phyloP scores from a whole-genome alignment of 1,140 invertebrate species.

The Drosophila ironensis region DNA sequence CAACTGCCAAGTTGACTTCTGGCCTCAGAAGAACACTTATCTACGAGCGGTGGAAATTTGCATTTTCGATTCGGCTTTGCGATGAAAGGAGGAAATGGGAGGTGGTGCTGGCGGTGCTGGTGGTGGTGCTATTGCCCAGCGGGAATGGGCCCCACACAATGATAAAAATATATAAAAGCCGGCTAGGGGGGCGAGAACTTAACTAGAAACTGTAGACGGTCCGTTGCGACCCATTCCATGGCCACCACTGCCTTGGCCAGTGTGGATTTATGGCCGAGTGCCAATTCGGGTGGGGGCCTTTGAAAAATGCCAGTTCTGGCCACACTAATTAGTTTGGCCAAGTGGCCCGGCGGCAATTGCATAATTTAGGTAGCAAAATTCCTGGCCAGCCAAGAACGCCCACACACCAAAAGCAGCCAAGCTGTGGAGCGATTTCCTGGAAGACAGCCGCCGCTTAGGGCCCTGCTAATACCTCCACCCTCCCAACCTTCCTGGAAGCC shows the following conservation, averaged over 20 bases:
- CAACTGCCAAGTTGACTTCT: not conserved
- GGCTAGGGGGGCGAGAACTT: conserved; percentile 4
- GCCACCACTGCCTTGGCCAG: too few relatives aligned
- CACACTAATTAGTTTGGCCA: conserved; percentile 73
- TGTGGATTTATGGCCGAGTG: conserved; percentile 38
- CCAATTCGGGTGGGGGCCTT: conserved; percentile 19
- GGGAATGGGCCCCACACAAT: conserved; percentile 60
- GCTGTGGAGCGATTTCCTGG: conserved; percentile 47
- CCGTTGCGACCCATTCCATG: too few relatives aligned
- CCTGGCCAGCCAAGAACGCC: conserved; percentile 49
- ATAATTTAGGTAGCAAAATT: conserved; percentile 73
- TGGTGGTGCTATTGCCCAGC: too few relatives aligned
- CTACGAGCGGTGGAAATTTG: not conserved
- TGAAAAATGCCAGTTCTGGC: conserved; percentile 37
- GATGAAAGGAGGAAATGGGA: not conserved
- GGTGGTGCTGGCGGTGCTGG: not conserved
- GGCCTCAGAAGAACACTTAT: conserved; percentile 1
- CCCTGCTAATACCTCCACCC: conserved; percentile 56
- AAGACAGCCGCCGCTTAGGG: conserved; percentile 55
- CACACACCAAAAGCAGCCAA: conserved; percentile 53
- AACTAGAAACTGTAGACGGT: conserved; percentile 61
- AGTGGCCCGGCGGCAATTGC: conserved; percentile 47
- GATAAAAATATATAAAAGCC: conserved; percentile 3
- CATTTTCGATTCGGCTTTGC: not conserved
- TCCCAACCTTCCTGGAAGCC: conserved; percentile 28